A percentile compares a stretch with the other conserved stretches of the same genome.
These are phyloP conservation scores for Panorpa germanica DNA, from an alignment of 2,888 invertebrate species.

Conservation along the genomic window DNA sequence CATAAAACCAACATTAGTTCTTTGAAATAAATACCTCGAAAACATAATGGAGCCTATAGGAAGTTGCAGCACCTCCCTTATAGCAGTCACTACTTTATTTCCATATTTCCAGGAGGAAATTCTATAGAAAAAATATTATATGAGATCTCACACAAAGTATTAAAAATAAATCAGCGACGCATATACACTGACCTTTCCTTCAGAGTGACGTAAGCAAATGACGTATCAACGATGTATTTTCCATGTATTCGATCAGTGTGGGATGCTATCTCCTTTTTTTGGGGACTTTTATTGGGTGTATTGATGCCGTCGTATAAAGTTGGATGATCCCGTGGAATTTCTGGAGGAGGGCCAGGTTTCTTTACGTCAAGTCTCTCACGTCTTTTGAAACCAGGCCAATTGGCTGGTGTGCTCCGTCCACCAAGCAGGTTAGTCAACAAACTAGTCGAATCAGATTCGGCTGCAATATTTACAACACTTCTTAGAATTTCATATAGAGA, in stretches of 20 bases:
- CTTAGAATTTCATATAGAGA: no score
- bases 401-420: constrained; percentile 36
- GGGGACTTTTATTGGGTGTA: constrained; percentile 18
- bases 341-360: constrained; percentile 73
- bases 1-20: no score
- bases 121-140: no score
- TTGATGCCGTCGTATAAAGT: neutral
- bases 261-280: constrained; percentile 23
- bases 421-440: no score
- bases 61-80: constrained; percentile 51
- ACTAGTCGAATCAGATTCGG: no score
- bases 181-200: constrained; percentile 44
- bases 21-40: constrained; percentile 7
- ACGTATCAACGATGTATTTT: constrained; percentile 48
- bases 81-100: constrained; percentile 43
- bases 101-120: constrained; percentile 54
- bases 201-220: constrained; percentile 60
- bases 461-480: no score
- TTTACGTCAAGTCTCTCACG: constrained; percentile 83
- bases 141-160: constrained; percentile 2
- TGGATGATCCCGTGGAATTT: no score
- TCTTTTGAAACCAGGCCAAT: constrained; percentile 65
- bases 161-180: constrained; percentile 12
- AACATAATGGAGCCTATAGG: constrained; percentile 8
- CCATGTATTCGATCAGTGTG: constrained; percentile 30